These are phyloP conservation scores for Phortica okadai DNA, from an alignment of 2,888 invertebrate genomes.

Conservation along the genomic window DNA sequence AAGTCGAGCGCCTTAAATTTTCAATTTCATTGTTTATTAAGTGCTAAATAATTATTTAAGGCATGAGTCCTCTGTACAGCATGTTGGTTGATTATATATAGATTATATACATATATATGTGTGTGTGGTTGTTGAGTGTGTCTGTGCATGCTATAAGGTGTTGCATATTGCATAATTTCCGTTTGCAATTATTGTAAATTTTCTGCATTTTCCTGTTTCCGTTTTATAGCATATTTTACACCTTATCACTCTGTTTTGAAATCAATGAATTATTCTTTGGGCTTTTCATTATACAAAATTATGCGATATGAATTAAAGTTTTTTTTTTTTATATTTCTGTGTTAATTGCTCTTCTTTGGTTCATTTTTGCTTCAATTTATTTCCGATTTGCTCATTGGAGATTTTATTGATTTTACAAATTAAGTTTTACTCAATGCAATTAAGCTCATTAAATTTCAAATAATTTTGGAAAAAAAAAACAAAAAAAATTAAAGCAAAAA, in stretches of 20 bases:
- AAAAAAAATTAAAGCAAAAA: background rate
- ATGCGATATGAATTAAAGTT: too few relatives aligned
- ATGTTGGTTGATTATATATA: background rate
- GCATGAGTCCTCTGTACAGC: background rate
- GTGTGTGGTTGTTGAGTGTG: slow-evolving; percentile 18
- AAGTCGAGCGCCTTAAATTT: slow-evolving; percentile 64
- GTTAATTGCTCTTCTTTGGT: background rate
- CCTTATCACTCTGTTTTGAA: background rate
- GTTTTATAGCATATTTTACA: slow-evolving; percentile 45
- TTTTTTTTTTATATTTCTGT: background rate
- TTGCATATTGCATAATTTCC: slow-evolving; percentile 54
- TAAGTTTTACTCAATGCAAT: background rate
- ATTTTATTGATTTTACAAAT: background rate
- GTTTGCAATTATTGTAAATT: slow-evolving; percentile 62
- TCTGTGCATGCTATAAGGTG: slow-evolving; percentile 1
- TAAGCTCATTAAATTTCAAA: background rate
- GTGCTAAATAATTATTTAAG: slow-evolving; percentile 56
- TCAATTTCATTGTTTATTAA: slow-evolving; percentile 70
- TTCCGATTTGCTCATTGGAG: too few relatives aligned
- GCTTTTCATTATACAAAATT: background rate
- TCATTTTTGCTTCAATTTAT: background rate
- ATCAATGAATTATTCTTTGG: background rate
- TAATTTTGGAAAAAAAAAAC: background rate
- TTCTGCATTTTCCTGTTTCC: slow-evolving; percentile 57
- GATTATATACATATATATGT: slow-evolving; percentile 32